phyloP scores from a whole-genome alignment of 2,797 vertebrate species.

The Sebastes trivittatus region DNA sequence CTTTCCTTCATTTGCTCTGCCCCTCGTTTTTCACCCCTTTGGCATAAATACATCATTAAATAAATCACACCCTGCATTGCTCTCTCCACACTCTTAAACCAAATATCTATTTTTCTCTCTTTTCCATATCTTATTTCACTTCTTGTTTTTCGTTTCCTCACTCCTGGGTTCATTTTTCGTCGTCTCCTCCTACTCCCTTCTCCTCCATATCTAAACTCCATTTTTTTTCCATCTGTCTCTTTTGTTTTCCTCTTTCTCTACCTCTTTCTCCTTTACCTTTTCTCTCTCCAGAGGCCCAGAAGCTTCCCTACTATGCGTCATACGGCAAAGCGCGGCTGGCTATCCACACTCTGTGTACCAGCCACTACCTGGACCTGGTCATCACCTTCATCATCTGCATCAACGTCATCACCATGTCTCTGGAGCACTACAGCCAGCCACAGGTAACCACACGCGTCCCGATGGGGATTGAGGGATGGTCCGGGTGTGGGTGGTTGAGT shows the following conservation, averaged over 20 bases:
- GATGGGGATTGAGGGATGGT: background rate
- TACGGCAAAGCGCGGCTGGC: constrained; percentile 90
- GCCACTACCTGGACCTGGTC: constrained; percentile 96
- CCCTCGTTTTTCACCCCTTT: background rate
- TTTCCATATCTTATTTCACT: background rate
- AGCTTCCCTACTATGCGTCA: constrained; percentile 93
- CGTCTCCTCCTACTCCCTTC: background rate
- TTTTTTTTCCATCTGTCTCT: background rate
- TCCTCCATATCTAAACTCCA: background rate
- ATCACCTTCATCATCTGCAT: constrained; percentile 98
- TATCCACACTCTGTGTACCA: constrained; percentile 94
- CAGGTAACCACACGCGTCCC: constrained; percentile 74
- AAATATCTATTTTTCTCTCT: background rate
- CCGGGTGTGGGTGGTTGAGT: background rate
- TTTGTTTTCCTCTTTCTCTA: background rate
- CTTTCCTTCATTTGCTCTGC: background rate
- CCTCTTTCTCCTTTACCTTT: background rate
- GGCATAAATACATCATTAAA: background rate
- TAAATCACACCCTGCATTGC: background rate
- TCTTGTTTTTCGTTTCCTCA: background rate
- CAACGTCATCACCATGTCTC: constrained; percentile 97
- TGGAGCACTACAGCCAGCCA: constrained; percentile 97
- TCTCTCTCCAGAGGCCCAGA: constrained; percentile 88
- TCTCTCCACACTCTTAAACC: background rate
- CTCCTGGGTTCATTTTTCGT: background rate